These are phyloP conservation scores for Scolopax rusticola DNA, from an alignment of 2,797 vertebrate species.

Conservation along the genomic window DNA sequence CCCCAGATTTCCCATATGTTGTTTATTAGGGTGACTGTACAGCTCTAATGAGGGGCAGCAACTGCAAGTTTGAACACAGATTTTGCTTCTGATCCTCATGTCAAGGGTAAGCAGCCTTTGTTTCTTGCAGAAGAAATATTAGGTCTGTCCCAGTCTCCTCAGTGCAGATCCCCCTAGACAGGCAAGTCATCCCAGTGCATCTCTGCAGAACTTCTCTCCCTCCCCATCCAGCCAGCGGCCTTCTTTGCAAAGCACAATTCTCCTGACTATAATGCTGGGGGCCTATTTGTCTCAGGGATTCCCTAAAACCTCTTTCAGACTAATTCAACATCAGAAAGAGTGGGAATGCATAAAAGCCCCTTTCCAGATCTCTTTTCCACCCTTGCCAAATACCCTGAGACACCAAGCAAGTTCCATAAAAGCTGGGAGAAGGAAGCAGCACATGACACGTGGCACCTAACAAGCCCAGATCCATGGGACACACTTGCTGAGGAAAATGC, in stretches of 20 bases:
- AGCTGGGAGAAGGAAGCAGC: neutral
- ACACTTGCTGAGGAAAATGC: neutral
- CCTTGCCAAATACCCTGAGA: neutral
- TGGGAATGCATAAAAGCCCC: neutral
- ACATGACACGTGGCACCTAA: accelerated
- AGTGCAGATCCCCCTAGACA: too few species aligned
- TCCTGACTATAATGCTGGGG: neutral
- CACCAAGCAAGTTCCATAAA: too few species aligned
- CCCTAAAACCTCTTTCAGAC: neutral
- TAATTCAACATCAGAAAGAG: neutral
- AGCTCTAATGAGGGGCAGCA: conserved; percentile 51
- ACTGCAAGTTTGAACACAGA: neutral
- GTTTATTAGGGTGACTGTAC: conserved; percentile 29
- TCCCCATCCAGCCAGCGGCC: neutral
- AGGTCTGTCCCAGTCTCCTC: neutral
- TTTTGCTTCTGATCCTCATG: neutral
- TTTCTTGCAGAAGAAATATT: neutral
- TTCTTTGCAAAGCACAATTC: neutral
- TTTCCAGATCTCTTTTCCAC: neutral
- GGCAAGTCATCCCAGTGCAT: neutral
- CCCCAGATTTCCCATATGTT: conserved; percentile 53
- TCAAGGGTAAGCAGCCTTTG: neutral
- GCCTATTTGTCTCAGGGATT: neutral
- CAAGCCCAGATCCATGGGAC: neutral
- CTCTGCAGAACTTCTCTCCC: neutral